phyloP scores from a whole-genome alignment of 2,888 invertebrate species.

The Gortyna flavago region DNA sequence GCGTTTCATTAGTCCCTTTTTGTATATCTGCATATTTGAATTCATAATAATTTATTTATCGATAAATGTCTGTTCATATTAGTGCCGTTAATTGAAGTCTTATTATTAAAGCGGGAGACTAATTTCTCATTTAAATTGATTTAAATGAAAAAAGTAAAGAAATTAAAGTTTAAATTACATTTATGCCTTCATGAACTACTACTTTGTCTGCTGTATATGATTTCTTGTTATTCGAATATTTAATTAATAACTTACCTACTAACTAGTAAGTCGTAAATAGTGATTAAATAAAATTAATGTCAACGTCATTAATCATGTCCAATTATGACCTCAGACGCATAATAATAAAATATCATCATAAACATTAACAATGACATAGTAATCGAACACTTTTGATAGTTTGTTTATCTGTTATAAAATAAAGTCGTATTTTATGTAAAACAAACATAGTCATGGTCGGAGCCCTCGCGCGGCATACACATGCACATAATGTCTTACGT shows the following conservation, averaged over 20 bases:
- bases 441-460: slow-evolving; percentile 29
- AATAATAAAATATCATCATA: slow-evolving; percentile 52
- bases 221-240: not conserved
- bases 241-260: slow-evolving; percentile 20
- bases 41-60: slow-evolving; percentile 40
- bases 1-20: slow-evolving; percentile 41
- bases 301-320: slow-evolving; percentile 25
- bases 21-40: slow-evolving; percentile 48
- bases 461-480: slow-evolving; percentile 26
- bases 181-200: not conserved
- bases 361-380: slow-evolving; percentile 41
- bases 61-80: slow-evolving; percentile 40
- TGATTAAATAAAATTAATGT: slow-evolving; percentile 37
- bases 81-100: slow-evolving; percentile 30
- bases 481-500: slow-evolving; percentile 48
- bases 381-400: slow-evolving; percentile 39
- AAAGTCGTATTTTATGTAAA: slow-evolving; percentile 49
- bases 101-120: slow-evolving; percentile 2
- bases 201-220: not conserved
- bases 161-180: not conserved
- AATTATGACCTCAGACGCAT: slow-evolving; percentile 24
- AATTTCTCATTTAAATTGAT: slow-evolving; percentile 22
- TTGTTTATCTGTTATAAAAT: slow-evolving; percentile 36
- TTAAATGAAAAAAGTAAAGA: not conserved
- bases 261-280: slow-evolving; percentile 31